Conservation (phyloP, 64 coral and sea anemone genomes). For the Pachyseris speciosa region DNA sequence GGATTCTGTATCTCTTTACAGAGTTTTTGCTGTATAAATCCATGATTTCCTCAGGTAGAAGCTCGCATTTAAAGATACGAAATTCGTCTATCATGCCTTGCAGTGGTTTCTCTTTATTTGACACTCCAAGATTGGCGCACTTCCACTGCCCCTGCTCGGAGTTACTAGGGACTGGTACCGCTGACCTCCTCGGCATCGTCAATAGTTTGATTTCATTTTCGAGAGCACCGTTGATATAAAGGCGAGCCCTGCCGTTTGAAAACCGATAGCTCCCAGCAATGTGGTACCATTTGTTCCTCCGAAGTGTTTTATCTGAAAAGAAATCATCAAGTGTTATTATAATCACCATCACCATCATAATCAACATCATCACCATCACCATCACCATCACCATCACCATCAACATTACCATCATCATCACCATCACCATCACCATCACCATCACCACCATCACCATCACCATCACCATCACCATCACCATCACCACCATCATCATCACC, state of each 20-base stretch:
- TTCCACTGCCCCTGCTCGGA: constrained; percentile 67
- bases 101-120: constrained; percentile 62
- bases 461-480: too few species aligned
- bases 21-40: constrained; percentile 86
- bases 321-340: neutral
- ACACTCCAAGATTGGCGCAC: constrained; percentile 75
- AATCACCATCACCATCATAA: too few species aligned
- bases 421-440: too few species aligned
- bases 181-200: neutral
- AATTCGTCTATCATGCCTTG: constrained; percentile 90
- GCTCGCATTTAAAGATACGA: constrained; percentile 91
- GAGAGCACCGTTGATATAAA: constrained; percentile 88
- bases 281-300: constrained; percentile 71
- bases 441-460: too few species aligned
- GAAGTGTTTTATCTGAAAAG: constrained; percentile 55
- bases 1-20: constrained; percentile 83
- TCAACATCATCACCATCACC: neutral
- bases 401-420: too few species aligned
- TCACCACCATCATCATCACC: too few species aligned
- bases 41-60: constrained; percentile 82
- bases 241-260: constrained; percentile 56
- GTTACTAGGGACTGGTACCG: constrained; percentile 11
- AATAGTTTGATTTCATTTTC: constrained; percentile 28
- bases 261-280: constrained; percentile 76
- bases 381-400: neutral